Base-by-base conservation (phyloP, 2,113 vertebrate species). In the Scatophagus argus region DNA sequence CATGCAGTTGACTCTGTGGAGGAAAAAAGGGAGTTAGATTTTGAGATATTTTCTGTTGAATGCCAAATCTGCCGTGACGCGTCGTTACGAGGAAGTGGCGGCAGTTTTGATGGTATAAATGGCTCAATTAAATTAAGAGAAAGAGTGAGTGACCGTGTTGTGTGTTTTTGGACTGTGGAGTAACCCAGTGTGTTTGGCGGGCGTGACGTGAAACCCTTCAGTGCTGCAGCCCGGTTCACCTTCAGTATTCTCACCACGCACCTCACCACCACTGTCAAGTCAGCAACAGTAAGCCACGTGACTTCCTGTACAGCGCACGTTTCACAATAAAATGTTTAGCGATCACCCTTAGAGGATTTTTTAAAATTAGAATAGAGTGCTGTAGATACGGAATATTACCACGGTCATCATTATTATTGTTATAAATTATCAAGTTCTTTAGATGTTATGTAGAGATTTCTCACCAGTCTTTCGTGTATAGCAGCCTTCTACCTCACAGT, bases 191-290 rank as follows among this genome's bases (percentile, higher is more conserved):
- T 10, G 29, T n/a, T 16, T 23, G 49, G 10, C 46, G 51, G 8
- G 38, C 6, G 55, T 34, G 55, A 65, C 31, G 65, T 58, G 39
- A 62, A 46, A 21, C 13, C 34, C 14, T 0, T 32, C 25, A 8
- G 23, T 81, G 60, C 75, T 75, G 85, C 73, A 83, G 58, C 49
- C 8, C 29, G 10, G 2, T 34, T 52, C 46, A 34, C 79, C 68
- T 81, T 83, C 44, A 81, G 56, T 5, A 86, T 84, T 89, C 85
- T 73, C 60, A 8, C 29, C 84, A 87, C 74, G 59, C 61, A 9
- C 31, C 39, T 16, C 49, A 29, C 44, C 34, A 25, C 14, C 46
- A 65, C 47, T 5, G 55, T 84, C 23, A 90, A 84, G 81, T 0
- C 19, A 1, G 5, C 12, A 2, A 29, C 11, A 39, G 32, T 21